Evolutionary conservation across 2,797 vertebrate species (phyloP).

Genomic region (Melanotaenia pygmaea): DNA sequence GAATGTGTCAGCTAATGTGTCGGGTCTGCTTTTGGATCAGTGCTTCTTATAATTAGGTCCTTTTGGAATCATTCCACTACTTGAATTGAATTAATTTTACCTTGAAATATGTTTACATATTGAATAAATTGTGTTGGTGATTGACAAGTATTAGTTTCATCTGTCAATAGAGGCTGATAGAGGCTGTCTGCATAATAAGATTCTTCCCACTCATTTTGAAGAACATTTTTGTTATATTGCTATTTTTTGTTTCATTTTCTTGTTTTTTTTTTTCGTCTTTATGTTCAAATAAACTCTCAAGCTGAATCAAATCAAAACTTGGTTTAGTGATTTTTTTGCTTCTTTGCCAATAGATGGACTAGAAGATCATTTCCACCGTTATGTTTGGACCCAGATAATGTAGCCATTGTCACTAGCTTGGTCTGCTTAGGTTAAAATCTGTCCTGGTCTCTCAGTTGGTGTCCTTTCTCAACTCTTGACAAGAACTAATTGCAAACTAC

Average conservation of each 20-base stretch:
- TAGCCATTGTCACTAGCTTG: not conserved
- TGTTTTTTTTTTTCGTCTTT: too few relatives aligned
- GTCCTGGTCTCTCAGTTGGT: not conserved
- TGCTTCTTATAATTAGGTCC: not conserved
- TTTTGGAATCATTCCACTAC: slow-evolving; percentile 8
- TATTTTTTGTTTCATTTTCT: too few relatives aligned
- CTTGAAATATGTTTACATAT: slow-evolving; percentile 12
- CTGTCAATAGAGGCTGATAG: not conserved
- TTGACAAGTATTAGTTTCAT: slow-evolving; percentile 7
- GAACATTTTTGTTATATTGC: too few relatives aligned
- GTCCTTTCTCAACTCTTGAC: too few relatives aligned
- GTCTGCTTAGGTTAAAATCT: not conserved
- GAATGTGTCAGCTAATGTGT: not conserved
- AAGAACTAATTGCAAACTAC: not conserved
- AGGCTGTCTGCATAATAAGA: too few relatives aligned
- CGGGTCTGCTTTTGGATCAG: slow-evolving; percentile 23
- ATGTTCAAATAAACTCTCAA: too few relatives aligned
- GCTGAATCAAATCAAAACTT: not conserved
- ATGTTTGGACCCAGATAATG: not conserved
- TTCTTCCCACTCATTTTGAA: too few relatives aligned
- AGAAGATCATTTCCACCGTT: not conserved
- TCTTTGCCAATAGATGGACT: not conserved
- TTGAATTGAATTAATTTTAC: slow-evolving; percentile 12
- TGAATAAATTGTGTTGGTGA: slow-evolving; percentile 1
- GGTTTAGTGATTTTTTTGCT: not conserved